These are phyloP conservation scores for Anastrepha ludens DNA, from an alignment of 1,140 invertebrate genomes.

Conservation along the genomic window DNA sequence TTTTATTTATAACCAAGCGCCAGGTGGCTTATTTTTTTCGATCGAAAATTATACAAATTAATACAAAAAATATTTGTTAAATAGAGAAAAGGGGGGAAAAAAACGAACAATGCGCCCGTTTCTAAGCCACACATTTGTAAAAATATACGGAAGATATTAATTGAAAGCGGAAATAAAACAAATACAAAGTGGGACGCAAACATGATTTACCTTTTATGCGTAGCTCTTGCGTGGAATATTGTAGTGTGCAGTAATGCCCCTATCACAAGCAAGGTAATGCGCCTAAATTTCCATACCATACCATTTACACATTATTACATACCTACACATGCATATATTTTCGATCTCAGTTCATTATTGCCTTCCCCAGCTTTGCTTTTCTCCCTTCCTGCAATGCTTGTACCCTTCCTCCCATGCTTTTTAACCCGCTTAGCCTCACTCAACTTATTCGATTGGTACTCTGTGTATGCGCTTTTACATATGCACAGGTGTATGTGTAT, in stretches of 20 bases:
- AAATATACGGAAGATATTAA: conserved; percentile 27
- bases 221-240: not conserved
- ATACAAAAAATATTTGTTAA: conserved; percentile 6
- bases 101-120: not conserved
- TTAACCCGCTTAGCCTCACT: no score
- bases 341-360: no score
- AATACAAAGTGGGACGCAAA: not conserved
- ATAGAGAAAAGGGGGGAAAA: no score
- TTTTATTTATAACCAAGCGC: not conserved
- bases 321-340: no score
- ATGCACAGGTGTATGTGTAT: not conserved
- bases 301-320: not conserved
- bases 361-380: no score
- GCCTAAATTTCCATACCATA: not conserved
- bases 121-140: not conserved
- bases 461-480: not conserved
- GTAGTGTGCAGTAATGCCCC: not conserved
- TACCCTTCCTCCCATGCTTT: no score
- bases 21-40: not conserved
- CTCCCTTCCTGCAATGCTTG: no score
- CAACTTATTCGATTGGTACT: no score
- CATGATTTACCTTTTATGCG: not conserved
- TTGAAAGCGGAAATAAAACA: conserved; percentile 21
- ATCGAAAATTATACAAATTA: not conserved
- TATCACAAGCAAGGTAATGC: not conserved